Evolutionary conservation across 2,888 invertebrate species (phyloP), one percentile per base, ranked within the genome.

Genomic region (Eulithis testata): DNA sequence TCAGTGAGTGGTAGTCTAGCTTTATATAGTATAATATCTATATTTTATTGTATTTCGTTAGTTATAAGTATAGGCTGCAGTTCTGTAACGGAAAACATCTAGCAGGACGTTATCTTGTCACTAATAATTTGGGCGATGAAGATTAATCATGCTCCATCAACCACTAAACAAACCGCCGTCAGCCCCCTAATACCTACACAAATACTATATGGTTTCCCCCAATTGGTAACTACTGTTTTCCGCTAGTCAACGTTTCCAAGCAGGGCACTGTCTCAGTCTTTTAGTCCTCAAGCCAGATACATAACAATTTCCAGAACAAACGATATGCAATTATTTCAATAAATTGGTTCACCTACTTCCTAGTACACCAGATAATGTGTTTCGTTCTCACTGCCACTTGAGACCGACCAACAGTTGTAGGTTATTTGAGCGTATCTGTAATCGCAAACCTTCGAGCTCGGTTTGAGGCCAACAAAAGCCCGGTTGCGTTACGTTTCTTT

Each of bases 371-470:
- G 58, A 14, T 51, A 49, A 55, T 40, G 55, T 27, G 27, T 49
- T 52, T 40, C 4, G 40, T 58, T 63, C 37, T 52, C 12, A 58
- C 53, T 58, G 53, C 37, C 57, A 52, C 52, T 58, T 53, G 52
- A 58, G 52, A 59, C 51, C 58, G 53, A 31, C 53, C 47, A 58
- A 49, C 58, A 49, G 58, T 59, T 58, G 51, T 59, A 59, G 27
- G 58, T 58, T 58, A 58, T 63, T 21, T 21, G 56, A 53, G 54
- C 60, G 58, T 71, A 66, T 65, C 61, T 40, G 60, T 54, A 65
- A 71, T 65, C 65, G 54, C 60, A 65, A 51, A 65, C 59, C 61
- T 65, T 58, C 65, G 69, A 69, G 69, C 69, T 64, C 68, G 60
- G 37, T 53, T 36, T 63, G 58, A 71, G 69, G 69, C 68, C 69